Base-by-base conservation (phyloP, 2,113 vertebrate genomes). In the Petroica traversi region DNA sequence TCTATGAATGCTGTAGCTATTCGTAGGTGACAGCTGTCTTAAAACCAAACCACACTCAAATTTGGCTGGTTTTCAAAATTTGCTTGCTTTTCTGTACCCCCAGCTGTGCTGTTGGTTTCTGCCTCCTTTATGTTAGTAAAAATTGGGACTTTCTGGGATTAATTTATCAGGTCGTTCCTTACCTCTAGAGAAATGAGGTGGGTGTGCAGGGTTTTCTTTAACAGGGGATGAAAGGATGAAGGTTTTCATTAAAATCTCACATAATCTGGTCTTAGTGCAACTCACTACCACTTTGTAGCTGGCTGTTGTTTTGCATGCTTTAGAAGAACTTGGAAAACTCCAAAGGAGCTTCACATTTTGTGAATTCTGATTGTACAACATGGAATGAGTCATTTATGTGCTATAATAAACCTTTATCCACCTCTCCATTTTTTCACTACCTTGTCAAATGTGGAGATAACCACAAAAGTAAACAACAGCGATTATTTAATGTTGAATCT, bases 61-160 rank as follows among this genome's bases (percentile, higher is more conserved):
- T 64, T 18, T 59, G 63, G 62, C 77, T 76, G 34, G 22, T 85
- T 88, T 93, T 91, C 67, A 51, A 58, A 76, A 57, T 58, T 46
- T 66, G 12, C 51, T 88, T 59, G 45, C 51, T 82, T 80, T 89
- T 85, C 58, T 75, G 2, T 88, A 61, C 29, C 49, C 29, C 22
- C 29, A 85, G 77, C 85, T 95, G 81, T 75, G 49, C 67, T 79
- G 13, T n/a, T 90, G 85, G 68, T 94, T 92, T 92, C 71, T 63
- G 52, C 31, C 81, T n/a, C 46, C 46, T 89, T 92, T 81, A 67
- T 48, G 51, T 74, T 69, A 76, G 40, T 68, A 58, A 95, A 95
- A 97, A 94, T 34, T 46, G 62, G 54, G 71, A 85, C 89, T 64
- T 69, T 76, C 29, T 54, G 58, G 23, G 19, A 5, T 23, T 57